phyloP scores from a whole-genome alignment of 2,888 invertebrate genomes.

The Eilema depressum region DNA sequence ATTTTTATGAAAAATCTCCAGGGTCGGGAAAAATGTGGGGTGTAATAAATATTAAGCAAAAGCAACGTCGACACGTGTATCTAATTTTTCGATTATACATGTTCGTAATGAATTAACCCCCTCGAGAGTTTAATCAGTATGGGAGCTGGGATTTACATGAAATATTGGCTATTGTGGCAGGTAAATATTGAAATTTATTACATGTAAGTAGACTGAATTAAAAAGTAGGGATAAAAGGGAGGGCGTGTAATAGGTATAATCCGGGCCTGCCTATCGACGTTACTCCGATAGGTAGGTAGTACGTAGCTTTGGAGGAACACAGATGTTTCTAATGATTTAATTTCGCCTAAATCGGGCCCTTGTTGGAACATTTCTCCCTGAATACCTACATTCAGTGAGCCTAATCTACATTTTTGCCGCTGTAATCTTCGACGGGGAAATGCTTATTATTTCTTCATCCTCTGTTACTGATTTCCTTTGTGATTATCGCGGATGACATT shows the following conservation, averaged over 20 bases:
- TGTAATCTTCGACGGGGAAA: constrained; percentile 44
- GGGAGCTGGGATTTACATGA: constrained; percentile 57
- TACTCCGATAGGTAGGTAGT: constrained; percentile 47
- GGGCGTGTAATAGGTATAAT: constrained; percentile 48
- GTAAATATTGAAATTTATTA: constrained; percentile 51
- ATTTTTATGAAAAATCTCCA: constrained; percentile 79
- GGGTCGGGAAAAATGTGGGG: constrained; percentile 71
- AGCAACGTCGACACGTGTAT: constrained; percentile 80
- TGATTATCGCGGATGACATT: constrained; percentile 33
- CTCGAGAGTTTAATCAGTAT: constrained; percentile 63
- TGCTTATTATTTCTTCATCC: constrained; percentile 38
- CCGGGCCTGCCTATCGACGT: constrained; percentile 55
- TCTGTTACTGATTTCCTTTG: constrained; percentile 40
- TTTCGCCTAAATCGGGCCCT: constrained; percentile 69
- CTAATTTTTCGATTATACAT: constrained; percentile 78
- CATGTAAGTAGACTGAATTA: constrained; percentile 43
- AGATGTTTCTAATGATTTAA: constrained; percentile 81
- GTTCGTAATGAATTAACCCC: constrained; percentile 64
- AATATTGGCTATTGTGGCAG: constrained; percentile 56
- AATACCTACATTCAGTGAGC: constrained; percentile 59
- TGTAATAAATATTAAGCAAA: constrained; percentile 77
- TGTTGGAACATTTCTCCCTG: constrained; percentile 57
- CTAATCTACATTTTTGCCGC: constrained; percentile 51
- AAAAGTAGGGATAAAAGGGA: constrained; percentile 45
- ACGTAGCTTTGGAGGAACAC: constrained; percentile 58